Base-by-base conservation (phyloP, 2,113 vertebrate species). In the Hiodon alosoides region DNA sequence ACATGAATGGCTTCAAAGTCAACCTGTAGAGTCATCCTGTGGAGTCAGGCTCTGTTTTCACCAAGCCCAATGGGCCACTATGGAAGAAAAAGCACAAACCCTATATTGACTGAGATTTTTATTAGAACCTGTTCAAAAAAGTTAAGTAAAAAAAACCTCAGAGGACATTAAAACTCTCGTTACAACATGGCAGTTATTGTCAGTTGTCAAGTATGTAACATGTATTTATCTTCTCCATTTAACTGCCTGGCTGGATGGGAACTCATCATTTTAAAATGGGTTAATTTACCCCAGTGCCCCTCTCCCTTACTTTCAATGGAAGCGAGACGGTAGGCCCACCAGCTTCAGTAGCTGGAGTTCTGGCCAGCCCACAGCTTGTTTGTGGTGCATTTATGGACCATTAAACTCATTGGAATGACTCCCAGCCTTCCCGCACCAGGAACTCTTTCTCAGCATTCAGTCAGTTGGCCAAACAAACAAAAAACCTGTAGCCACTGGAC, bases 351-450 rank as follows among this genome's bases (percentile, higher is more conserved):
- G 53, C 52, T 71, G 53, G 60, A 8, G 72, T n/a, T 61, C 71
- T 48, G 6, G 60, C 52, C 68, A 69, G 51, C 67, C 52, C 50
- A 13, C 51, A 50, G 52, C 68, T 53, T 69, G 50, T 69, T 69
- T 69, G 51, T 16, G 48, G 4, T 54, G 67, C 48, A 6, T 73
- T 73, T 62, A 73, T 58, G 50, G 60, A 73, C 11, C 71, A 64
- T 73, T 64, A 73, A 7, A 53, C 71, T 73, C 48, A 64, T 73
- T 73, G 60, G 50, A 17, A 64, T 64, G 16, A 17, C 48, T 11
- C 57, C 51, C 13, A 54, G 51, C 52, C 2, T 14, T 69, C 50
- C 14, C 14, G 5, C 51, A 17, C 7, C 13, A 53, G 16, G 16
- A 7, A 59, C 58, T 11, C 64, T 7, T 17, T 66, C 11, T 47